Base-by-base conservation (phyloP, 23 tunicate genomes). In the Phallusia fumigata region DNA sequence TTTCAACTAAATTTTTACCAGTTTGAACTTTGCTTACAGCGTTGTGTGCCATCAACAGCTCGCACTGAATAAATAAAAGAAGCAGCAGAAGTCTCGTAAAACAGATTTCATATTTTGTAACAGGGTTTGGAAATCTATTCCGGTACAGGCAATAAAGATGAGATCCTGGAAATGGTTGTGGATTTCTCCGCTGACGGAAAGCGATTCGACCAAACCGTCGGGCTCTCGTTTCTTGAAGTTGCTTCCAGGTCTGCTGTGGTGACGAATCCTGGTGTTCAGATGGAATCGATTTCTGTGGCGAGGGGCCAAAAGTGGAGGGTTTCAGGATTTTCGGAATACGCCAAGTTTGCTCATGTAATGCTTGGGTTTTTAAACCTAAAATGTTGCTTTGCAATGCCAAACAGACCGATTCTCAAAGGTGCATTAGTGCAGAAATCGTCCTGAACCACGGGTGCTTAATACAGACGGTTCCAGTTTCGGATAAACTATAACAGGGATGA, bases 271-370 rank as follows among this genome's bases (percentile, higher is more conserved):
- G 77, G 18, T 19, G 69, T 21, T 24, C 28, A 58, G 16, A 58
- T 58, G 28, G 28, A 58, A 24, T 58, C 69, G 16, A 58, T 58
- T 58, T 16, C 15, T 58, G 69, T 32, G 52, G 33, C 77, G 3
- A 52, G 30, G 33, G 34, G 65, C 33, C 35, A 44, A 36, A 69
- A 51, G 36, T 24, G 58, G 79, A 79, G 30, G 36, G 18, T 21
- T 31, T 22, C 34, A 19, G 80, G 80, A 21, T 81, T 85, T 65
- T n/a, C 80, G 15, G 0, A 30, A 44, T 47, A 58, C 24, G 89
- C 95, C 30, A 81, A 90, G 52, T 90, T 90, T 76, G 75, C 85
- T 32, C 81, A 84, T 74, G 95, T 89, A 72, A 35, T 30, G 30
- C 33, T 52, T 74, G 24, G 10, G 30, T 40, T 5, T 40, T 40